Conservation (phyloP, 1,140 invertebrate genomes). For the Zaprionus ornatus region DNA sequence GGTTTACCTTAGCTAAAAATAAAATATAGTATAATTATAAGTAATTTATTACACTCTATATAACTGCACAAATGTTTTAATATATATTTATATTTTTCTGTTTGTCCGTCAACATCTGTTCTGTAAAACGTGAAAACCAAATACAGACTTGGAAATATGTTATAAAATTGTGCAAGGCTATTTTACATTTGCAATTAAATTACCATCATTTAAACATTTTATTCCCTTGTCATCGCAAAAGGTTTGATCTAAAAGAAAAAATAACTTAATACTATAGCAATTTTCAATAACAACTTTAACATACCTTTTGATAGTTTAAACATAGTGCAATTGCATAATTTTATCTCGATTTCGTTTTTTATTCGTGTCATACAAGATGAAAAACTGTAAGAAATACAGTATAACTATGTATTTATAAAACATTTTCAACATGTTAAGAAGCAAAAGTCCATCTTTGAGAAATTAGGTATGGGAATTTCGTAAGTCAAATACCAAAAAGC, state of each 20-base stretch:
- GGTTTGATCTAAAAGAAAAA: slow-evolving; percentile 14
- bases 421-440: background rate
- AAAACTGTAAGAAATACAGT: slow-evolving; percentile 38
- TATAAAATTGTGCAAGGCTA: background rate
- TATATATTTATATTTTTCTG: background rate
- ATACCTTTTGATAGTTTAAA: slow-evolving; percentile 43
- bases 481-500: too few species aligned
- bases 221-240: slow-evolving; percentile 48
- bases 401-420: background rate
- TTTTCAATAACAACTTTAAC: background rate
- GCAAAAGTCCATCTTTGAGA: background rate
- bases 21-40: background rate
- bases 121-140: background rate
- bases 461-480: too few species aligned
- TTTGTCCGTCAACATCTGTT: background rate
- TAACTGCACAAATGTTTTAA: background rate
- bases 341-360: slow-evolving; percentile 53
- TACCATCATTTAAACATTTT: slow-evolving; percentile 48
- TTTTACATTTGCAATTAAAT: too few species aligned
- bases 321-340: slow-evolving; percentile 57
- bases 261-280: too few species aligned
- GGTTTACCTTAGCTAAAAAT: slow-evolving; percentile 37
- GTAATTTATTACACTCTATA: too few species aligned
- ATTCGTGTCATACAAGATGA: slow-evolving; percentile 68
- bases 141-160: background rate